Evolutionary conservation across 2,888 invertebrate genomes (phyloP), one percentile per base, ranked within the genome.

Genomic region (Pteria penguin): DNA sequence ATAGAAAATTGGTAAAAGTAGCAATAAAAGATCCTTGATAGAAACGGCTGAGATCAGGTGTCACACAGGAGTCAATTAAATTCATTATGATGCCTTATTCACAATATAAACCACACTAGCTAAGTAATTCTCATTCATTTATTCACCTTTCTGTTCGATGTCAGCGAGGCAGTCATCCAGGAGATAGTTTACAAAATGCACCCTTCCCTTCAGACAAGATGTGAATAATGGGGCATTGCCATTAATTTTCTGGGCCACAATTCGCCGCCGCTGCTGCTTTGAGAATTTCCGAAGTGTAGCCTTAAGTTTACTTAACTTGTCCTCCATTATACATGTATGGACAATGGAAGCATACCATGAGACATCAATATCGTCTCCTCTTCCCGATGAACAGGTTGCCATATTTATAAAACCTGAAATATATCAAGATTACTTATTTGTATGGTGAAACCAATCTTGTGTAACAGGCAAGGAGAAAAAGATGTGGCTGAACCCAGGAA

Each of bases 131-230:
- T n/a, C n/a, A n/a, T n/a, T n/a, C n/a, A n/a, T n/a, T n/a, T n/a
- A n/a, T n/a, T n/a, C 18, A 45, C 45, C 97, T 86, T 90, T 87
- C 92, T 96, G 96, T 93, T 98, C 97, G 24, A 97, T 94, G 89
- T 96, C 95, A 0, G 97, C 97, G 87, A 94, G 94, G 92, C 97
- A 97, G 73, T 95, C 94, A 74, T 94, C 95, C 81, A 97, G 94
- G 54, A 98, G 94, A 93, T 96, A 97, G 91, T 97, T 96, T 11
- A 96, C 97, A 79, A 97, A 86, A 68, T 84, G 83, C 1, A 87
- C 82, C 54, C 84, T 82, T 11, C 90, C 89, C 36, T 83, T 78
- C 54, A 82, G 74, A 36, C 87, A 86, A n/a, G 87, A 84, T 5
- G 84, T 80, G 65, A 89, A 87, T 60, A 90, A 76, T 11, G 89